Evolutionary conservation across 2,888 invertebrate genomes (phyloP), one percentile per base, ranked within the genome.

Genomic region (Melieria picta): DNA sequence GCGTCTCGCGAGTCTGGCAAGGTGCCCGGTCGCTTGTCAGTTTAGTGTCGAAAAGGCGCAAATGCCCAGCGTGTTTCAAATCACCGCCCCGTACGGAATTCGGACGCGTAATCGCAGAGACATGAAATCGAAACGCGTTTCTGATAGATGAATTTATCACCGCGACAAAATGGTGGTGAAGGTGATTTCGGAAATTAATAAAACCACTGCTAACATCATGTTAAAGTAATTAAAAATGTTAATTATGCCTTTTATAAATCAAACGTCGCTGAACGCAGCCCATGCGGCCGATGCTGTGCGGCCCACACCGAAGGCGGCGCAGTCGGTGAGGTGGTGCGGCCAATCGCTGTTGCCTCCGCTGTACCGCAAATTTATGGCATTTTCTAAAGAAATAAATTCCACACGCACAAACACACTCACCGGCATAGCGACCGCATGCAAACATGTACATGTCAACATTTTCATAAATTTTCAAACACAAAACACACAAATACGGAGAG

Each of bases 191-290:
- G 79, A 82, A 80, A 82, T 83, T 82, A 82, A 82, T 83, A 82
- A 76, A 83, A 84, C 84, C 83, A 82, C 82, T 77, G 77, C 80
- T 78, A 81, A 83, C 84, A 83, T 79, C 79, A 82, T 83, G 82
- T 84, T 78, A 77, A 79, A 79, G 80, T 80, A 83, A 83, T 83
- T 83, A 83, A 84, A 84, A 84, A 83, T 83, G 83, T 84, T 84
- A 83, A 83, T 83, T 80, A 78, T 79, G 52, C 74, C 76, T 77
- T 79, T 77, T 79, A 84, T 83, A 84, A 84, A 83, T 84, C 84
- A 84, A 79, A 77, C 55, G 71, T 61, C 57, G 10, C 62, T 48
- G 60, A 63, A 46, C 61, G 64, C 47, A 69, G 46, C 16, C 1
- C 16, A 16, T n/a, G 7, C 10, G 30, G 13, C 13, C 60, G 60